Evolutionary conservation across 1,140 invertebrate species (phyloP).

Genomic region (Atta texana): DNA sequence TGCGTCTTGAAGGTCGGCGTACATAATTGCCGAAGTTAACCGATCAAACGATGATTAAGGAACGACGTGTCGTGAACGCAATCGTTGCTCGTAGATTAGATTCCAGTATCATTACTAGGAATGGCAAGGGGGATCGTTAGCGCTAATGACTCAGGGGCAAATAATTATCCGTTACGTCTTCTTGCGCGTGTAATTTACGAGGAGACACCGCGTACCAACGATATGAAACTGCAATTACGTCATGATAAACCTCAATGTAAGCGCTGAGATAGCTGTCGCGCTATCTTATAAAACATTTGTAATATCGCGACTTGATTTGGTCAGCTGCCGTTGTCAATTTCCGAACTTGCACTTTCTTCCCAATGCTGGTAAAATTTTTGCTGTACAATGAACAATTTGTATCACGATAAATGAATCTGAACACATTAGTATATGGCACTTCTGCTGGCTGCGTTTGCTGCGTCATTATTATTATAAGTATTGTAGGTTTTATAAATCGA

Average conservation of each 20-base stretch:
- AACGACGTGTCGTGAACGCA: slow-evolving; percentile 6
- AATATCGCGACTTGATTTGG: slow-evolving; percentile 10
- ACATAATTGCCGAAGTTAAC: slow-evolving; percentile 34
- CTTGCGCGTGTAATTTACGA: slow-evolving; percentile 53
- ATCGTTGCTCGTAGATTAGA: slow-evolving; percentile 31
- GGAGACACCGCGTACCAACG: slow-evolving; percentile 8
- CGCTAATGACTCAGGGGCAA: slow-evolving; percentile 60
- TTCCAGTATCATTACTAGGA: neutral
- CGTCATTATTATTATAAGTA: neutral
- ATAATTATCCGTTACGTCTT: slow-evolving; percentile 64
- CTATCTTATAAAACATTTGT: slow-evolving; percentile 20
- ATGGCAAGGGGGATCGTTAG: slow-evolving; percentile 49
- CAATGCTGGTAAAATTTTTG: neutral
- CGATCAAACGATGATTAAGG: slow-evolving; percentile 51
- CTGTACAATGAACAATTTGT: neutral
- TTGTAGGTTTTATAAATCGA: neutral
- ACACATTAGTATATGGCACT: no score
- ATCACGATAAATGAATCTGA: neutral
- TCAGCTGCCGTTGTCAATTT: neutral
- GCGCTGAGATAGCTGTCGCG: neutral
- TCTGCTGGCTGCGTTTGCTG: no score
- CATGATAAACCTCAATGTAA: slow-evolving; percentile 21
- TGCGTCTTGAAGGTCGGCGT: neutral
- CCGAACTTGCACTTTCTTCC: neutral
- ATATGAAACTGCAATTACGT: slow-evolving; percentile 63